These are phyloP conservation scores for Callipepla squamata DNA, from an alignment of 2,113 vertebrate species.

Conservation along the genomic window DNA sequence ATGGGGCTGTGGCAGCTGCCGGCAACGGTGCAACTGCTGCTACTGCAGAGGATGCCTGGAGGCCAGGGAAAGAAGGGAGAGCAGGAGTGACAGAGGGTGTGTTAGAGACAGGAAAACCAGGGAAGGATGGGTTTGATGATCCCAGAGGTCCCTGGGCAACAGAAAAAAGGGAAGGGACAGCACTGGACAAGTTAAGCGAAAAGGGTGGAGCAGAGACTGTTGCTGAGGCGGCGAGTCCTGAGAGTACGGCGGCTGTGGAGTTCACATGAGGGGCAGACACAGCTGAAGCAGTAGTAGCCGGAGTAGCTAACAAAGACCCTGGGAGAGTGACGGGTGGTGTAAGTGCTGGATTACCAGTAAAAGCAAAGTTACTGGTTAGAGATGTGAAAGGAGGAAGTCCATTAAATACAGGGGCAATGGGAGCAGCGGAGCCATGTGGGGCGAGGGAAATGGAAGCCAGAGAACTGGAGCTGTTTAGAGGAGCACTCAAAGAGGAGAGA, in stretches of 20 bases:
- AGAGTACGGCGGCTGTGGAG: conserved; percentile 78
- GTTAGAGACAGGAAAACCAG: conserved; percentile 89
- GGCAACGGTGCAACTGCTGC: conserved; percentile 88
- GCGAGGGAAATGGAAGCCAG: conserved; percentile 73
- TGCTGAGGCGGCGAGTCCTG: conserved; percentile 79
- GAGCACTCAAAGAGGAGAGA: conserved; percentile 71
- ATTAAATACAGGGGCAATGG: conserved; percentile 80
- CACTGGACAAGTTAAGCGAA: conserved; percentile 86
- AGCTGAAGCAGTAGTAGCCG: conserved; percentile 63
- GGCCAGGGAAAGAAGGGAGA: conserved; percentile 91
- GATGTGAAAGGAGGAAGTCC: conserved; percentile 87
- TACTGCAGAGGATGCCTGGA: conserved; percentile 87
- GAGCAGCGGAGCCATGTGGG: conserved; percentile 73
- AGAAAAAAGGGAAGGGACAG: conserved; percentile 87
- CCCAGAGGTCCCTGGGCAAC: conserved; percentile 81
- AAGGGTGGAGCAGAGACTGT: conserved; percentile 81
- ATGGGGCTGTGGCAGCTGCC: conserved; percentile 82
- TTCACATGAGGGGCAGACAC: conserved; percentile 47
- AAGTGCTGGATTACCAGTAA: conserved; percentile 74
- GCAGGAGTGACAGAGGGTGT: conserved; percentile 87
- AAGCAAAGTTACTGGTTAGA: conserved; percentile 78
- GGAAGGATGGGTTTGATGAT: conserved; percentile 83
- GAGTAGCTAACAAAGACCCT: conserved; percentile 72
- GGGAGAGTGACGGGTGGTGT: conserved; percentile 73
- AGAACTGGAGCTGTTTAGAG: conserved; percentile 72